Percentiles rank a stretch among this genome's conserved stretches.
Conservation (phyloP, 37 sponge, comb jelly and placozoan species). For the Oscarella lobularis region DNA sequence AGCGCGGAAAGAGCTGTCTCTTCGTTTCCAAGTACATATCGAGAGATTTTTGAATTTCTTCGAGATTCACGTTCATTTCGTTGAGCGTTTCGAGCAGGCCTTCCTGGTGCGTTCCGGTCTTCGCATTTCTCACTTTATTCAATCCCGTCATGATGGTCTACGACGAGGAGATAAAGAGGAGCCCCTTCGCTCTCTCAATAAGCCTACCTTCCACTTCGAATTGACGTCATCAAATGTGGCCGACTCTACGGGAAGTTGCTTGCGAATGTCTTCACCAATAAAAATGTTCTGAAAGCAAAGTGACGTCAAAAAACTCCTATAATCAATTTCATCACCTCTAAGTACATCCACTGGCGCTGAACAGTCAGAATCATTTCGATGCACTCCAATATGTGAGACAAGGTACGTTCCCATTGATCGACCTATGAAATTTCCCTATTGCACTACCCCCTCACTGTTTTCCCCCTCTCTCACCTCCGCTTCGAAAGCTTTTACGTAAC, state of each 20-base stretch:
- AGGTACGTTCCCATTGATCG: constrained; percentile 95
- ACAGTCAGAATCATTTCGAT: constrained; percentile 93
- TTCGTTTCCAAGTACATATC: constrained; percentile 99
- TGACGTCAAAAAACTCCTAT: too few species aligned
- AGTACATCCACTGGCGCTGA: constrained; percentile 99
- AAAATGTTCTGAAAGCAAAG: constrained; percentile 71
- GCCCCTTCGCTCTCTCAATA: too few species aligned
- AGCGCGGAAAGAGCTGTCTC: constrained; percentile 93
- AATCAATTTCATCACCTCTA: constrained; percentile 71
- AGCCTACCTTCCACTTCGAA: constrained; percentile 72
- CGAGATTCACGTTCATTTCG: constrained; percentile 81
- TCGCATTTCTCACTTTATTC: constrained; percentile 74
- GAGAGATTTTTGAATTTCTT: constrained; percentile 88
- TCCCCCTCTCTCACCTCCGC: constrained; percentile 36
- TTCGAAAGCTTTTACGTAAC: constrained; percentile 90
- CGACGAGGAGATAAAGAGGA: neutral
- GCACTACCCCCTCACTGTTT: too few species aligned
- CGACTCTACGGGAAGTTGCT: constrained; percentile 91
- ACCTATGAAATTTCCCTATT: too few species aligned
- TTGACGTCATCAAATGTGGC: constrained; percentile 85
- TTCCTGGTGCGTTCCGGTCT: constrained; percentile 79
- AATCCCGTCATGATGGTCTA: constrained; percentile 63
- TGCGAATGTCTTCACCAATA: constrained; percentile 94
- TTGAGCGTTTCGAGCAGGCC: constrained; percentile 59
- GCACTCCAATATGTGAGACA: constrained; percentile 93